phyloP scores from a whole-genome alignment of 2,797 vertebrate species.

The Melanogrammus aeglefinus region DNA sequence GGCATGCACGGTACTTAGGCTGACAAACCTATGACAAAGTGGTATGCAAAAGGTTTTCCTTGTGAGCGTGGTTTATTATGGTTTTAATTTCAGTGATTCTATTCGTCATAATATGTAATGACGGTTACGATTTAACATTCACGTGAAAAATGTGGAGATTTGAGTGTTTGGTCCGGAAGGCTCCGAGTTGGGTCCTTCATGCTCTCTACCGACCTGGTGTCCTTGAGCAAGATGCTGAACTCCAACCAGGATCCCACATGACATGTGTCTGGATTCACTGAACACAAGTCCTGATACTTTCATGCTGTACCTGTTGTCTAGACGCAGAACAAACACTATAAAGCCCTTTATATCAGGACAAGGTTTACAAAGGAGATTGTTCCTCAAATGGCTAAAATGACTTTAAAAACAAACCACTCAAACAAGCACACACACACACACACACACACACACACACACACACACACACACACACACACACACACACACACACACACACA shows the following conservation, averaged over 20 bases:
- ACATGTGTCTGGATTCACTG: neutral
- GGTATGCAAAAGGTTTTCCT: neutral
- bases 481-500: conserved; percentile 23
- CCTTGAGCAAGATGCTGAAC: neutral
- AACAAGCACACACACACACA: conserved; percentile 14
- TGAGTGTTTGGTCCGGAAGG: neutral
- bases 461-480: conserved; percentile 14
- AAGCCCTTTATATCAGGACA: neutral
- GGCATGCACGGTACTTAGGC: neutral
- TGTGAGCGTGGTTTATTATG: neutral
- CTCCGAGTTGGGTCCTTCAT: neutral
- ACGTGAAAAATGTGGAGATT: neutral
- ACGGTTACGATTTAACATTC: neutral
- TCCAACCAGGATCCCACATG: neutral
- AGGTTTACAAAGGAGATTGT: neutral
- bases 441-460: conserved; percentile 11
- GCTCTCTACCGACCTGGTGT: neutral
- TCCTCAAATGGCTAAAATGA: conserved; percentile 31
- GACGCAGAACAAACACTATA: neutral
- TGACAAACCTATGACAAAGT: neutral
- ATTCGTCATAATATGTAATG: neutral
- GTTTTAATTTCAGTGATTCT: neutral
- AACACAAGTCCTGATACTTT: neutral
- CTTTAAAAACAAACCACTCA: conserved; percentile 13
- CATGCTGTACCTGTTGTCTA: neutral